Evolutionary conservation across 2,113 vertebrate species (phyloP), one percentile per base, ranked within the genome.

Genomic region (Ceratotherium simum): DNA sequence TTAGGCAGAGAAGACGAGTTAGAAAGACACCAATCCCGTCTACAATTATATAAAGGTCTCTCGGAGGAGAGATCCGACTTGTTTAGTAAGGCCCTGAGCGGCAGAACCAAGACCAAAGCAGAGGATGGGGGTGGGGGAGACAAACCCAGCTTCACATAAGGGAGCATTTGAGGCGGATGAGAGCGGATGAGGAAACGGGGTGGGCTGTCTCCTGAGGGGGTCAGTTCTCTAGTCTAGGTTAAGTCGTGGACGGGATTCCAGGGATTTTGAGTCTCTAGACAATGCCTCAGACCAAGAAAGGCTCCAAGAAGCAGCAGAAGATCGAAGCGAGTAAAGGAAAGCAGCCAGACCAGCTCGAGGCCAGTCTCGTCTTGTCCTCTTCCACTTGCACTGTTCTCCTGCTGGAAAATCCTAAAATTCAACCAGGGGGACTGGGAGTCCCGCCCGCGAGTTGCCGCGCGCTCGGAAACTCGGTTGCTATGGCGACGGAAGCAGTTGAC

Each of bases 401-500:
- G n/a, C 31, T 42, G 33, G n/a, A 29, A 94, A 84, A 46, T 23
- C 36, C 62, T 39, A 2, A 54, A 1, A 23, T 62, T n/a, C 6
- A 54, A 65, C 51, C 31, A 0, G 5, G 4, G 31, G 0, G 6
- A 7, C 33, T 11, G 13, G n/a, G 42, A 75, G 33, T 5, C 39
- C 62, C 0, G 67, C 62, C 33, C 18, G 1, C 2, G 4, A 3
- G 17, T 60, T 0, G 31, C 69, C 0, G 5, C 2, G 3, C 27
- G 16, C 70, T 0, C 0, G 20, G 46, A 73, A 31, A 48, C 27
- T 39, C 33, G 0, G 96, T 97, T 96, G 73, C 96, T 73, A 13
- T 51, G 92, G 95, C 27, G 36, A 97, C 96, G 1, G 80, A 25
- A 79, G 91, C 97, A 2, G 97, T 96, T 96, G 95, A 62, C 33